Evolutionary conservation across 2,888 invertebrate genomes (phyloP).

Genomic region (Drosophila flavopinicola): DNA sequence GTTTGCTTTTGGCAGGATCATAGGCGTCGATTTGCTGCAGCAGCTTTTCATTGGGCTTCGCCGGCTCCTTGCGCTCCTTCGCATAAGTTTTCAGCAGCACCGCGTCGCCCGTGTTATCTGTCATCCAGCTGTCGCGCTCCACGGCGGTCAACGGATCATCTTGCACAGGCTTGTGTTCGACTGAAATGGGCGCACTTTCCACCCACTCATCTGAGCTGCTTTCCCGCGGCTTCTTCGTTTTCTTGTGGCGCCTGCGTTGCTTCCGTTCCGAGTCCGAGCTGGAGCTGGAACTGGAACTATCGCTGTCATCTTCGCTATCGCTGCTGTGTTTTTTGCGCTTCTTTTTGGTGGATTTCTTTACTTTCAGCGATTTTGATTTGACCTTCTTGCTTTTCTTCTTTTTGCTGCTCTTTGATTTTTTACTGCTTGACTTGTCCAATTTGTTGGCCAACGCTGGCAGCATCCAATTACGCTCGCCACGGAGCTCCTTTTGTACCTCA

Average conservation of each 20-base stretch:
- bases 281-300: constrained; percentile 38
- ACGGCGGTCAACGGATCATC: constrained; percentile 41
- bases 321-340: constrained; percentile 40
- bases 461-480: constrained; percentile 81
- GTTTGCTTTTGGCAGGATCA: constrained; percentile 88
- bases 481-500: constrained; percentile 64
- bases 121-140: constrained; percentile 93
- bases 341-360: constrained; percentile 69
- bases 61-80: constrained; percentile 84
- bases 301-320: constrained; percentile 26
- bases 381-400: constrained; percentile 38
- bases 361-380: constrained; percentile 29
- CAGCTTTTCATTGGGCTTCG: constrained; percentile 85
- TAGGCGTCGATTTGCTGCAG: constrained; percentile 87
- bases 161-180: too few species aligned
- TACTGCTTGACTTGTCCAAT: constrained; percentile 44
- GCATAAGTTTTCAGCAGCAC: constrained; percentile 84
- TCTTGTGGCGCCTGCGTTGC: constrained; percentile 36
- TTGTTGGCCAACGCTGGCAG: constrained; percentile 75
- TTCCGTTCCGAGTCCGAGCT: constrained; percentile 37
- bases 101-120: constrained; percentile 76
- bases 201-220: constrained; percentile 86
- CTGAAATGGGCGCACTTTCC: constrained; percentile 84
- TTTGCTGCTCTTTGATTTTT: constrained; percentile 68
- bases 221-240: constrained; percentile 25